A percentile compares a stretch with the other conserved stretches of the same genome.
These are phyloP conservation scores for Laupala kohalensis DNA, from an alignment of 1,140 invertebrate species.

Conservation along the genomic window DNA sequence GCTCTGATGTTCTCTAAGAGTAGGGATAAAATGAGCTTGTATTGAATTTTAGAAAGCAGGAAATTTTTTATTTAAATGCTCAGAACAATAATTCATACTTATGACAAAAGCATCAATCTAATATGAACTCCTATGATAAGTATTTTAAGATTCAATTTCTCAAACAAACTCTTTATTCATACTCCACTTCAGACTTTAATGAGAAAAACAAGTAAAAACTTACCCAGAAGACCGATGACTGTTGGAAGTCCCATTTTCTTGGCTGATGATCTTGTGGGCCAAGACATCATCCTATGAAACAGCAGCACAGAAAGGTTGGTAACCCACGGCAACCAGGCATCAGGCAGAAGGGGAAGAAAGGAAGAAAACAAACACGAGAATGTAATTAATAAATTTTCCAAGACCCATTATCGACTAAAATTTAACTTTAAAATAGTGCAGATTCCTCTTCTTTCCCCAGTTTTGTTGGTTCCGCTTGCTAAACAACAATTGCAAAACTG, in stretches of 20 bases:
- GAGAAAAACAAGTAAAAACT: no score
- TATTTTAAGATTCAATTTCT: no score
- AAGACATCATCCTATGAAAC: slow-evolving; percentile 44
- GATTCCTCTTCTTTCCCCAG: slow-evolving; percentile 4
- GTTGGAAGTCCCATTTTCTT: slow-evolving; percentile 38
- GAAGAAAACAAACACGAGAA: slow-evolving; percentile 12
- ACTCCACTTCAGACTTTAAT: no score
- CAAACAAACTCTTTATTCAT: no score
- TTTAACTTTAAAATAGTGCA: background rate
- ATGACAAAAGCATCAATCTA: no score
- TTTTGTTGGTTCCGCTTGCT: slow-evolving; percentile 1
- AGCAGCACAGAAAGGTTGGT: slow-evolving; percentile 37
- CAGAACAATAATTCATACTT: background rate
- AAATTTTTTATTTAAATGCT: background rate
- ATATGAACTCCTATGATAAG: no score
- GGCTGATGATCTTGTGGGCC: slow-evolving; percentile 34
- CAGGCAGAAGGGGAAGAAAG: slow-evolving; percentile 35
- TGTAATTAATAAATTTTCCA: slow-evolving; percentile 11
- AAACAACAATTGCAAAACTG: slow-evolving; percentile 1
- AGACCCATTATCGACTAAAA: background rate
- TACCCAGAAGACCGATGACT: slow-evolving; percentile 38
- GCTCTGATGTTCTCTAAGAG: background rate
- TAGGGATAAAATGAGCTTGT: background rate
- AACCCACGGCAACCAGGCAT: slow-evolving; percentile 41
- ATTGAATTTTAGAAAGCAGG: no score